These are phyloP conservation scores for Drymonia ruficornis DNA, from an alignment of 2,888 invertebrate species.

Conservation along the genomic window DNA sequence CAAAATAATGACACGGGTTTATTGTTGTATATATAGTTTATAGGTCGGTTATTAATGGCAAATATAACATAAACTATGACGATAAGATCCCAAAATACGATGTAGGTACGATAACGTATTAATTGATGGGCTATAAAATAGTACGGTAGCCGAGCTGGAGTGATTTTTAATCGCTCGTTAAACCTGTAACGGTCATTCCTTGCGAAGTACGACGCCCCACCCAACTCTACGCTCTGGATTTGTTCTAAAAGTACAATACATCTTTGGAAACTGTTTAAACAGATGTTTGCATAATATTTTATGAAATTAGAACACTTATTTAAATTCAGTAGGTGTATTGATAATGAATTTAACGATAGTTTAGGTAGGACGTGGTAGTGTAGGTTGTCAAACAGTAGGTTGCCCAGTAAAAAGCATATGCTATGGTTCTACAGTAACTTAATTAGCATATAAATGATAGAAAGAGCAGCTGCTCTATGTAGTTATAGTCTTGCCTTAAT, in stretches of 20 bases:
- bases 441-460: too few species aligned
- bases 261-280: too few species aligned
- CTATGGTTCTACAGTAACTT: too few species aligned
- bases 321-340: too few species aligned
- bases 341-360: too few species aligned
- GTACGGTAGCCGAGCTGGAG: conserved; percentile 46
- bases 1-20: background rate
- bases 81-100: conserved; percentile 34
- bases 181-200: conserved; percentile 49
- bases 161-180: conserved; percentile 62
- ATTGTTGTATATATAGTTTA: background rate
- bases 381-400: too few species aligned
- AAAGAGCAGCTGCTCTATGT: too few species aligned
- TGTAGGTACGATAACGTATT: conserved; percentile 40
- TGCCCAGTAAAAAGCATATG: too few species aligned
- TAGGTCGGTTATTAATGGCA: conserved; percentile 4
- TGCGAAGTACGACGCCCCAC: conserved; percentile 23
- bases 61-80: conserved; percentile 33
- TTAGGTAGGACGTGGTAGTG: too few species aligned
- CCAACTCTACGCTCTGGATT: conserved; percentile 7
- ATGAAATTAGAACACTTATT: too few species aligned
- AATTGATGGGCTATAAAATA: conserved; percentile 60
- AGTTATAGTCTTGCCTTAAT: too few species aligned
- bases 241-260: background rate
- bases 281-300: too few species aligned